phyloP scores from a whole-genome alignment of 2,113 vertebrate genomes.

The Catharus bicknelli region DNA sequence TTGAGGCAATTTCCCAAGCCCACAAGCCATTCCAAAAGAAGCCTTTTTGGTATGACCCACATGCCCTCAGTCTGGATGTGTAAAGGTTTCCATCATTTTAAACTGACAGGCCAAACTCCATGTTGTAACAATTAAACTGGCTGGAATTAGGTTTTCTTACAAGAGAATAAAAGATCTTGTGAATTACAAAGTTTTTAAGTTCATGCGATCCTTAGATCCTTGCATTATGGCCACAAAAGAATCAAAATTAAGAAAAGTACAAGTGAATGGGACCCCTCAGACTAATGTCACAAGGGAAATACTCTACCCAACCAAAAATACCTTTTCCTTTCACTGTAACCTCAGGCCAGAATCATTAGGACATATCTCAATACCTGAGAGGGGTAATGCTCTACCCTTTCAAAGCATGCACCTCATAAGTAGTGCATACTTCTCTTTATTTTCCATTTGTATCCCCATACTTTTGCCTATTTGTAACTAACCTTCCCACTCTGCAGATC shows the following conservation, averaged over 20 bases:
- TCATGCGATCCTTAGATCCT: not conserved
- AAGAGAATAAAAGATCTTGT: not conserved
- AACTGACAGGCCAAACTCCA: not conserved
- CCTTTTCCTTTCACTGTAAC: not conserved
- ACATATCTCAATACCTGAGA: rapidly evolving
- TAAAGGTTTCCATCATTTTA: not conserved
- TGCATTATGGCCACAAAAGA: not conserved
- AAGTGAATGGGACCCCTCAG: not conserved
- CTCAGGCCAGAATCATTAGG: not conserved
- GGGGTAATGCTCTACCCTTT: not conserved
- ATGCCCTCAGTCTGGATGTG: not conserved
- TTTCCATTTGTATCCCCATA: not conserved
- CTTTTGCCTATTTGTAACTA: not conserved
- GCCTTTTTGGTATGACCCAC: not conserved
- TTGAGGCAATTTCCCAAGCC: not conserved
- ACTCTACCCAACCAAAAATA: not conserved
- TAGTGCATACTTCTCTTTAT: not conserved
- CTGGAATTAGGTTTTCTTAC: not conserved
- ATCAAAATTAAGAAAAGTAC: not conserved
- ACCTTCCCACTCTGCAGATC: not conserved
- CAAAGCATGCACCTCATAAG: not conserved
- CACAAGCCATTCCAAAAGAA: not conserved
- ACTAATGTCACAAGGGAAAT: not conserved
- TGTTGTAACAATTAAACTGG: not conserved
- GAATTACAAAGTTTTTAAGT: not conserved